Percentiles rank a stretch among this genome's conserved stretches.
Conservation (phyloP, 2,113 vertebrate genomes). For the Paramormyrops kingsleyae region DNA sequence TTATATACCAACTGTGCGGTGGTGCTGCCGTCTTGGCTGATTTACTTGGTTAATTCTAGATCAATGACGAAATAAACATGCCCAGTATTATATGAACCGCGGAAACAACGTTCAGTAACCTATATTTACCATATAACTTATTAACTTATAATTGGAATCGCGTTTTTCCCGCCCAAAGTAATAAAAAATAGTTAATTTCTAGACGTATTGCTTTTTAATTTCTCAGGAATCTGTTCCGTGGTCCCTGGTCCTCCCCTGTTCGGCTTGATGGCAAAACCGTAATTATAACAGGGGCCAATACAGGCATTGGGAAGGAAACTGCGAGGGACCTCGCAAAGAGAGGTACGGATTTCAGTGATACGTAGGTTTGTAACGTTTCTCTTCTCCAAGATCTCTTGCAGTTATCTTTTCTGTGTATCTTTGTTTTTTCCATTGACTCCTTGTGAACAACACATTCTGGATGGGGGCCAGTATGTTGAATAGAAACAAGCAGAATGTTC, state of each 20-base stretch:
- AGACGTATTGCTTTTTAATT: constrained; percentile 22
- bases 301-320: constrained; percentile 67
- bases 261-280: constrained; percentile 61
- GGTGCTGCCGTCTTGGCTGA: background rate
- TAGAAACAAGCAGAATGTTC: background rate
- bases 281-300: constrained; percentile 66
- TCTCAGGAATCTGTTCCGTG: constrained; percentile 36
- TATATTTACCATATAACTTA: background rate
- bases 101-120: background rate
- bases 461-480: background rate
- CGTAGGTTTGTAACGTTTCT: background rate
- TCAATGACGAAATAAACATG: background rate
- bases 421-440: background rate
- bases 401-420: background rate
- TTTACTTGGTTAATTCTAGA: background rate
- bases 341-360: constrained; percentile 42
- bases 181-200: background rate
- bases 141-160: background rate
- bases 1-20: background rate
- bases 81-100: background rate
- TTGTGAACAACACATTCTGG: background rate
- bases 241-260: constrained; percentile 56
- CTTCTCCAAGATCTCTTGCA: background rate
- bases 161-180: background rate
- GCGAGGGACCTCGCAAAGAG: constrained; percentile 60